Conservation (phyloP, 35 echinoderm and acorn worm genomes). For the Lytechinus pictus region DNA sequence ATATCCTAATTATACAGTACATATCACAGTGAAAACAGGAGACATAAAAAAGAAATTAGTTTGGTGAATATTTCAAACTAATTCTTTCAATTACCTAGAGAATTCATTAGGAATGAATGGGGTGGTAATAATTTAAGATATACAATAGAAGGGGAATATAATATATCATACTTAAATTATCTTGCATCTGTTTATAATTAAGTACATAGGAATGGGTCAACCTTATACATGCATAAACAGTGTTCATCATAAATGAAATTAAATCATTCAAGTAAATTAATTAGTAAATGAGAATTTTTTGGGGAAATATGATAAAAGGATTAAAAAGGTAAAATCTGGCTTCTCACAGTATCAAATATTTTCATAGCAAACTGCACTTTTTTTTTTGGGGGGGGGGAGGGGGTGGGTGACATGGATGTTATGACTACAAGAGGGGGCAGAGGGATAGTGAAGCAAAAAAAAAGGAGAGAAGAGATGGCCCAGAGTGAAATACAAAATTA, state of each 20-base stretch:
- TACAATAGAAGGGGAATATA: not conserved
- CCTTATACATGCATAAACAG: not conserved
- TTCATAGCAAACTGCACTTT: not conserved
- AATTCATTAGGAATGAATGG: not conserved
- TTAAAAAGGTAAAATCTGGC: not conserved
- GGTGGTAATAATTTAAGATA: not conserved
- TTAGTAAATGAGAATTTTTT: not conserved
- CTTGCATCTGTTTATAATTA: not conserved
- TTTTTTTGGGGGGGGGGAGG: not conserved
- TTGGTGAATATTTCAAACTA: not conserved
- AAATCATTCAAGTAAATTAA: too few species aligned
- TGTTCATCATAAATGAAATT: too few species aligned
- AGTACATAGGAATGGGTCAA: not conserved
- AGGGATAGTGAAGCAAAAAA: too few species aligned
- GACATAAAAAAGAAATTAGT: not conserved
- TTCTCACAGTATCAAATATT: not conserved
- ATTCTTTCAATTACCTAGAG: not conserved
- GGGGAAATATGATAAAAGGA: not conserved
- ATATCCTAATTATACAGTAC: slow-evolving; percentile 12
- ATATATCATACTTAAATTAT: not conserved
- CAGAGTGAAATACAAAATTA: not conserved
- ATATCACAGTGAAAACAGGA: not conserved
- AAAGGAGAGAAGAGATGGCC: too few species aligned
- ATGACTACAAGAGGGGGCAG: too few species aligned
- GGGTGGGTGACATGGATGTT: not conserved